These are phyloP conservation scores for Spodoptera littoralis DNA, from an alignment of 2,888 invertebrate species.

Conservation along the genomic window DNA sequence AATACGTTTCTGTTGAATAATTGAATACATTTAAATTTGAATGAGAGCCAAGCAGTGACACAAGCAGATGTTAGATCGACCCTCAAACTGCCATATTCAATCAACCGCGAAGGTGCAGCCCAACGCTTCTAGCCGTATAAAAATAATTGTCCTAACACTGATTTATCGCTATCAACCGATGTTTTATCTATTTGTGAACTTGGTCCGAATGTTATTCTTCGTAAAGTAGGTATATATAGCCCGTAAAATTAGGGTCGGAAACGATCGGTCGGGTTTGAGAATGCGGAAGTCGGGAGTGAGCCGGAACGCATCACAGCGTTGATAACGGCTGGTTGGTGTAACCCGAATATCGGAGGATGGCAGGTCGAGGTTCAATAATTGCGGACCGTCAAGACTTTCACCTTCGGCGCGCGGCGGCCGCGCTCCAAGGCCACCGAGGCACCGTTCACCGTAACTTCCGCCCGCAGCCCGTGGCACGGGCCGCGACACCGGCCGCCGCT, in stretches of 20 bases:
- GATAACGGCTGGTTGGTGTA: constrained; percentile 62
- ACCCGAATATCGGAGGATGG: constrained; percentile 80
- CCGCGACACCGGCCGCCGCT: constrained; percentile 60
- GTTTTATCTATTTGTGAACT: constrained; percentile 44
- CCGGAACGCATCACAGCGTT: constrained; percentile 54
- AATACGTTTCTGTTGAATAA: constrained; percentile 51
- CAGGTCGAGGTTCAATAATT: constrained; percentile 86
- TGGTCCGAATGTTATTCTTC: constrained; percentile 33
- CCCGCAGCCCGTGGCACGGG: constrained; percentile 69
- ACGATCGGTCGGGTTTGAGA: constrained; percentile 49
- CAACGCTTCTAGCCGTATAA: constrained; percentile 51
- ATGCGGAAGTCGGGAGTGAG: constrained; percentile 71
- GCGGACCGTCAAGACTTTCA: constrained; percentile 85
- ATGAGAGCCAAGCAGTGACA: constrained; percentile 76
- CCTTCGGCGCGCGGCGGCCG: constrained; percentile 83
- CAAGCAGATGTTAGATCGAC: constrained; percentile 77
- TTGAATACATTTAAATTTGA: constrained; percentile 78
- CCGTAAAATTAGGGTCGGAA: constrained; percentile 48
- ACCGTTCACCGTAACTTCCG: constrained; percentile 83
- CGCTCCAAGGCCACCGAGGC: constrained; percentile 81
- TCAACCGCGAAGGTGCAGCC: constrained; percentile 81
- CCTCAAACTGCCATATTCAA: constrained; percentile 79
- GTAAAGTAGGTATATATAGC: constrained; percentile 16
- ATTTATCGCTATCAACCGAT: constrained; percentile 37
- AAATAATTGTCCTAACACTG: constrained; percentile 55